phyloP scores from a whole-genome alignment of 2,888 invertebrate species.

The Brachyptera risi region DNA sequence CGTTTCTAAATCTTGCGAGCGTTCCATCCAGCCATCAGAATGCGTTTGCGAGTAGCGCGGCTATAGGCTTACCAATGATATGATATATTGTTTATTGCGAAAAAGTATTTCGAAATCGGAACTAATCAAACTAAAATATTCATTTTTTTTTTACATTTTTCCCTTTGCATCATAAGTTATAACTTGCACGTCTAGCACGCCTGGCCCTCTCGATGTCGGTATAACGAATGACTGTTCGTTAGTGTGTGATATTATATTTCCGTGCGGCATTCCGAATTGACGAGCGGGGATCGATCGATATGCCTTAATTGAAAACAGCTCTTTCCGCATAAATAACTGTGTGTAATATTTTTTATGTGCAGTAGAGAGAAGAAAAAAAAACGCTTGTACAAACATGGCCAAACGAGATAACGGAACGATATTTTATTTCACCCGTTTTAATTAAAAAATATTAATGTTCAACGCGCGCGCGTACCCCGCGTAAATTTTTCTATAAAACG shows the following conservation, averaged over 20 bases:
- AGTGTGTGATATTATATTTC: no score
- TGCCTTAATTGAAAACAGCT: slow-evolving; percentile 16
- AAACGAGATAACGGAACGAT: slow-evolving; percentile 14
- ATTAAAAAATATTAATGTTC: slow-evolving; percentile 15
- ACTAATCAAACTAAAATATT: no score
- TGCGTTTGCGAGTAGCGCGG: no score
- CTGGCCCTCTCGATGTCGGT: neutral
- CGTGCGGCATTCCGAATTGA: slow-evolving; percentile 13
- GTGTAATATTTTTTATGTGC: slow-evolving; percentile 18
- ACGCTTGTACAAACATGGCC: slow-evolving; percentile 13
- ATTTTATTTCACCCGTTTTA: slow-evolving; percentile 11
- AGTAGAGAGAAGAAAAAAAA: no score
- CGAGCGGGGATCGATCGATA: slow-evolving; percentile 10
- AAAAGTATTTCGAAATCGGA: no score
- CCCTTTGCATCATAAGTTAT: neutral
- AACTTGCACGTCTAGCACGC: neutral
- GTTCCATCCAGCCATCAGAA: no score
- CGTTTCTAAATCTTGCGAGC: no score
- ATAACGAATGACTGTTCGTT: no score
- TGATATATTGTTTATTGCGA: no score
- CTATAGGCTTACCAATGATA: no score
- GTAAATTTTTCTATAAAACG: neutral
- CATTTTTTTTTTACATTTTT: no score
- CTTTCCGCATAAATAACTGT: slow-evolving; percentile 13
- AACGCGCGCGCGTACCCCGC: neutral